These are phyloP conservation scores for Heliconius congener DNA, from an alignment of 1,140 invertebrate species.

Conservation along the genomic window DNA sequence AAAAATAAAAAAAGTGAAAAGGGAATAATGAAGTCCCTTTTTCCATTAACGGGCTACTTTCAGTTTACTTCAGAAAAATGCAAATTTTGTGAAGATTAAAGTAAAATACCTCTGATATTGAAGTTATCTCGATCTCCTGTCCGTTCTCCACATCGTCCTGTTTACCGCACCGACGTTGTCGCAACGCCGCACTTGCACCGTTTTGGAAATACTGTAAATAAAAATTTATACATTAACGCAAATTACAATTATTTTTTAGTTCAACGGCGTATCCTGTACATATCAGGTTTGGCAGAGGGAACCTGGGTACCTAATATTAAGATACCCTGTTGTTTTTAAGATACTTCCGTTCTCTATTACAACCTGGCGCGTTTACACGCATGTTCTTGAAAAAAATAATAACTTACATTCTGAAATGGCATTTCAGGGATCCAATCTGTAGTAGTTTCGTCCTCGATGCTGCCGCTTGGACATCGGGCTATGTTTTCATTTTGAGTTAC, in stretches of 20 bases:
- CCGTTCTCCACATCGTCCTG: conserved; percentile 46
- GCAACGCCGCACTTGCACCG: conserved; percentile 46
- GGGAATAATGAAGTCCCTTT: too few relatives aligned
- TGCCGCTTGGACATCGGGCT: conserved; percentile 66
- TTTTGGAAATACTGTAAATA: conserved; percentile 61
- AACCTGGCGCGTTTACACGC: too few relatives aligned
- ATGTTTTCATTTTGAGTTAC: conserved; percentile 65
- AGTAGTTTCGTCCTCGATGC: conserved; percentile 87
- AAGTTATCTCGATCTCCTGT: conserved; percentile 48
- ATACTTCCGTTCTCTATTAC: too few relatives aligned
- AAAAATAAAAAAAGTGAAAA: too few relatives aligned
- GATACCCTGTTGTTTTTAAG: too few relatives aligned
- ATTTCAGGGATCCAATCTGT: conserved; percentile 95
- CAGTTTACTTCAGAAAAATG: too few relatives aligned
- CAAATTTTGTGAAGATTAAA: too few relatives aligned
- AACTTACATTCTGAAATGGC: conserved; percentile 92
- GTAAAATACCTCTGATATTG: conserved; percentile 45
- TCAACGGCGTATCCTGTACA: too few relatives aligned
- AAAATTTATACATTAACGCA: not conserved
- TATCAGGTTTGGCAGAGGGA: too few relatives aligned
- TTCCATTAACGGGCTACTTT: too few relatives aligned
- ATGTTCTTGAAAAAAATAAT: not conserved
- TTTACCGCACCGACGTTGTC: conserved; percentile 34
- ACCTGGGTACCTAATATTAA: too few relatives aligned
- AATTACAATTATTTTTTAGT: too few relatives aligned